These are phyloP conservation scores for Coptodon bakossiorum DNA, from an alignment of 2,113 vertebrate species.

Conservation along the genomic window DNA sequence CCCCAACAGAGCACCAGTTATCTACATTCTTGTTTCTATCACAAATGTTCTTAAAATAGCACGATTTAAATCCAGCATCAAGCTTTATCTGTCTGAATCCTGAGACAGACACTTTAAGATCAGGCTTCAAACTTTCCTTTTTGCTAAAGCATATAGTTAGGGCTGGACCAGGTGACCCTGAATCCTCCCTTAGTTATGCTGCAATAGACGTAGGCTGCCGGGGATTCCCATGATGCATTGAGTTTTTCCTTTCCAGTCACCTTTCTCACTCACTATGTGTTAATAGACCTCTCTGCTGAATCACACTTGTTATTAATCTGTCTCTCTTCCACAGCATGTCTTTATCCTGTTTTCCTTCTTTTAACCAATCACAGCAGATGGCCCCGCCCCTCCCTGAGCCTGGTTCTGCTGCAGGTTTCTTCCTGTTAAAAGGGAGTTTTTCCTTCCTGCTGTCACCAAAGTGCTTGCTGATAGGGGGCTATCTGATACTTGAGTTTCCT, in stretches of 20 bases:
- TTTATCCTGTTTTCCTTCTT: too few species aligned
- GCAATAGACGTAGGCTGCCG: rapidly evolving
- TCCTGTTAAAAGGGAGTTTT: background rate
- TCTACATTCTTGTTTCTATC: background rate
- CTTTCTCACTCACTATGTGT: rapidly evolving
- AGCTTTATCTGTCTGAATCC: rapidly evolving
- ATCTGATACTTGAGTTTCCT: too few species aligned
- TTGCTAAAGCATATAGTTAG: background rate
- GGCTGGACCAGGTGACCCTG: background rate
- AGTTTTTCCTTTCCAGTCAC: rapidly evolving
- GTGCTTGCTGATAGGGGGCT: rapidly evolving
- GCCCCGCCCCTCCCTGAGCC: too few species aligned
- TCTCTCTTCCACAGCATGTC: background rate
- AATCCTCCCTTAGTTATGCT: background rate
- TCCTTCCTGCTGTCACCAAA: rapidly evolving
- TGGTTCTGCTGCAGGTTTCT: rapidly evolving
- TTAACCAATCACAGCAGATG: too few species aligned
- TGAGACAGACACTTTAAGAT: background rate
- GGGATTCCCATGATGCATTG: too few species aligned
- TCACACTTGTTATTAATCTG: rapidly evolving
- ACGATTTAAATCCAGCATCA: rapidly evolving
- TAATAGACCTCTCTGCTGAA: background rate
- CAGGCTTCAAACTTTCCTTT: rapidly evolving
- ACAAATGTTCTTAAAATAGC: background rate
- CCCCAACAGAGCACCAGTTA: background rate